Conservation (phyloP, 2,797 vertebrate genomes). For the Amazona finschi region DNA sequence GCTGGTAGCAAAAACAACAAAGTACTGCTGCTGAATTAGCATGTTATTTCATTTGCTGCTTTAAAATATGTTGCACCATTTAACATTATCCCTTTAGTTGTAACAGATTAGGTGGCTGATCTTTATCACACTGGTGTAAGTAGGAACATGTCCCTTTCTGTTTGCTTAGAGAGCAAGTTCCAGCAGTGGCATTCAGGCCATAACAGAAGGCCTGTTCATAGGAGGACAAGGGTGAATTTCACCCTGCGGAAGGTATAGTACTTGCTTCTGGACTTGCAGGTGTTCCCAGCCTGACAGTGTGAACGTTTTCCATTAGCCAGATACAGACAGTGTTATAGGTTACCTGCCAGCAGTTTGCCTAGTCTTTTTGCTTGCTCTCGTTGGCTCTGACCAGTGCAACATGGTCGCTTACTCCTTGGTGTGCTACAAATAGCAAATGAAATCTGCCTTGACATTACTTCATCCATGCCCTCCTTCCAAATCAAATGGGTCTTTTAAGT, state of each 20-base stretch:
- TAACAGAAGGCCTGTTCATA: neutral
- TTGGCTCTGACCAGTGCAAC: neutral
- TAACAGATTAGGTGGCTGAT: neutral
- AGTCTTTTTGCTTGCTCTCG: neutral
- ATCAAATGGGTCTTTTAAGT: neutral
- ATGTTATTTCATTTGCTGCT: neutral
- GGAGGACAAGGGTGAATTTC: neutral
- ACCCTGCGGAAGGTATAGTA: fast-evolving
- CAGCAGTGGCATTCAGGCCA: fast-evolving
- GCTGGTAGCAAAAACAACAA: neutral
- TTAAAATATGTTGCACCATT: neutral
- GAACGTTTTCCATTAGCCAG: neutral
- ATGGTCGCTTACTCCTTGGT: fast-evolving
- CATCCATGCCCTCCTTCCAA: neutral
- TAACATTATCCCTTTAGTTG: neutral
- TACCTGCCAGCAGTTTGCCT: neutral
- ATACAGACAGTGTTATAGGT: neutral
- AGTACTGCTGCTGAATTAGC: neutral
- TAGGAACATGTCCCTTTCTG: neutral
- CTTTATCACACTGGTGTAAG: neutral
- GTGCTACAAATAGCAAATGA: neutral
- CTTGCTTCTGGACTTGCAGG: neutral
- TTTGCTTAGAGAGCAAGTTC: neutral
- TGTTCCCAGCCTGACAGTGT: neutral
- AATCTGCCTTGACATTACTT: neutral